Base-by-base conservation (phyloP, 2,888 invertebrate species). In the Peribatodes rhomboidaria region DNA sequence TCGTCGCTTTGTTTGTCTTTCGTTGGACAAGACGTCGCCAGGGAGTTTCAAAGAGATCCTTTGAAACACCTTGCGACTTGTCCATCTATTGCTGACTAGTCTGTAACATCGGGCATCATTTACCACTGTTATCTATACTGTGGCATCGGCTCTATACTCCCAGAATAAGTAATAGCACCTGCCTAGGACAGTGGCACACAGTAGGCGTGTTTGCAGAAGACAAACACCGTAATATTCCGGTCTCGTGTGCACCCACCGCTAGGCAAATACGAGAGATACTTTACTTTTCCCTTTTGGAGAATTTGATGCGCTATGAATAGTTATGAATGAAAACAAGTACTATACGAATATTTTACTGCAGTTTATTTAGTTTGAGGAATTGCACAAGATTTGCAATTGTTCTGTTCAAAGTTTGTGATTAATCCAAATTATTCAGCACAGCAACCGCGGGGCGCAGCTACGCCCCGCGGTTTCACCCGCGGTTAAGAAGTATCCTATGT, bases 151-250 rank as follows among this genome's bases (percentile, higher is more conserved):
- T 22, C 22, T 22, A 39, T 37, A 31, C 35, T 37, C n/a, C 20
- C 52, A 53, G 52, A 53, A 39, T 53, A 53, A 14, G 22, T 39
- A 11, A 35, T 7, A 53, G 52, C 16, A 37, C 22, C 39, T 14
- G 10, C 20, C 10, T 52, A 41, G 55, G 33, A 44, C 33, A 44
- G 33, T 31, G 39, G 41, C 18, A 1, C 55, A 33, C 58, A 59
- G 50, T 59, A 47, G 41, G 20, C 14, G 41, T 50, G 42, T 46
- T 57, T 50, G 31, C 44, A 22, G 33, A 37, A 52, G 58, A 41
- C 58, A 55, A 59, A 60, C 27, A 58, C 31, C 57, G 47, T 55
- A 42, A 55, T 57, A 63, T 57, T 57, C 57, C 44, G 39, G 57
- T 46, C 57, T 52, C 46, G 57, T 52, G 14, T 22, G 27, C 47